Base-by-base conservation (phyloP, 1,140 invertebrate species). In the Epicauta chinensis region DNA sequence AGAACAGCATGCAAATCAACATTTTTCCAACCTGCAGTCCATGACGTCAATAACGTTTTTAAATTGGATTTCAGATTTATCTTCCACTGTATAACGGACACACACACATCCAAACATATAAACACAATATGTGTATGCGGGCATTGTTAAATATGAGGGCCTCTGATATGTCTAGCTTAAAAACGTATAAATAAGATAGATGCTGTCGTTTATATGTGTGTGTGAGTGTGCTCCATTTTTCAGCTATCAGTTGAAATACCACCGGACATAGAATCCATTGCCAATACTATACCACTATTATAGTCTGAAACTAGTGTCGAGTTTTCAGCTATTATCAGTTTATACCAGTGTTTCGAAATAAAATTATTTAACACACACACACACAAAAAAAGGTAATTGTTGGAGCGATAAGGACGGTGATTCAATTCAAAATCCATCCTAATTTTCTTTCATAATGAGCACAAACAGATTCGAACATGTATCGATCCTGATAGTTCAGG, bases 31-130 rank as follows among this genome's bases (percentile, higher is more conserved):
- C 48, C 42, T 53, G 43, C 43, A 55, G 56, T 38, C 56, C 47
- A 53, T 55, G 56, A 58, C 56, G 56, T 58, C 56, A 58, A 58
- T 58, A 58, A 58, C 56, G 52, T 51, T 58, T 23, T 58, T 55
- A 58, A 58, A 58, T 58, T 58, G 56, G 56, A 58, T 58, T 58
- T 41, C 45, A 48, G 56, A 58, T 58, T 58, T 58, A 58, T 58
- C 55, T 53, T 35, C 7, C n/a, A n/a, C 49, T 41, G 48, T 39
- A 39, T 46, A n/a, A n/a, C n/a, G n/a, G n/a, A n/a, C n/a, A 23
- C 23, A 23, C 17, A 23, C 17, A 23, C 17, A 23, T 23, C 17
- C 7, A 23, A 3, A 23, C 23, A 23, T 23, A 23, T 7, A 23
- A 23, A 23, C 23, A 44, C 54, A 56, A 45, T 49, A 56, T 56